Evolutionary conservation across 1,140 invertebrate genomes (phyloP), one percentile per base, ranked within the genome.

Genomic region (Potamilus streckersoni): DNA sequence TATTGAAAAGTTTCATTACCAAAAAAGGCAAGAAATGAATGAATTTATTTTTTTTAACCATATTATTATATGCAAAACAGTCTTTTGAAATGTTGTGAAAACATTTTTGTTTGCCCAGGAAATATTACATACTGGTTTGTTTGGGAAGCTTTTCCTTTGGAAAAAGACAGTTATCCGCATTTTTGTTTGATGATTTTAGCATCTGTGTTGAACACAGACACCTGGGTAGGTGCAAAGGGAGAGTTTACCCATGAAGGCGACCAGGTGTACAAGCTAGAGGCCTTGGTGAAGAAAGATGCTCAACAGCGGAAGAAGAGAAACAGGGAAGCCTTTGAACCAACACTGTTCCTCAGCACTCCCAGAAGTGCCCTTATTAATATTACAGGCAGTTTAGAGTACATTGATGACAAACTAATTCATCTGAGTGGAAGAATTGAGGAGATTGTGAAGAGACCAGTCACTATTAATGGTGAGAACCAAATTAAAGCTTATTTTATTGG

Each of bases 171-270:
- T 76, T 38, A 17, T 15, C 17, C 20, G 61, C 57, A n/a, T 27
- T 57, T 17, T 60, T 69, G 38, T 71, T 62, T 20, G 38, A 56
- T 19, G 69, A 31, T 80, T 81, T 27, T 59, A 83, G 82, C 70
- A 57, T 67, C 78, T 49, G 66, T 81, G 49, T 74, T 77, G 14
- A 82, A 85, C 77, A 82, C 73, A 17, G 65, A 80, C 55, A 75
- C 63, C 17, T 59, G 69, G 59, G 80, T 82, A 63, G 73, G 82
- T 31, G 57, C 80, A 3, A 73, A 60, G 16, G 62, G 67, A 1
- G 78, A 67, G 23, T 63, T 85, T 17, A 80, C n/a, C 23, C 31
- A 76, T 65, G 70, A 80, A 6, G 73, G 78, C 56, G 80, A 79
- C n/a, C 69, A 74, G 23, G 73, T 69, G 15, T 85, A 84, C 69